phyloP scores from a whole-genome alignment of 2,113 vertebrate species.

The Todiramphus saurophagus region DNA sequence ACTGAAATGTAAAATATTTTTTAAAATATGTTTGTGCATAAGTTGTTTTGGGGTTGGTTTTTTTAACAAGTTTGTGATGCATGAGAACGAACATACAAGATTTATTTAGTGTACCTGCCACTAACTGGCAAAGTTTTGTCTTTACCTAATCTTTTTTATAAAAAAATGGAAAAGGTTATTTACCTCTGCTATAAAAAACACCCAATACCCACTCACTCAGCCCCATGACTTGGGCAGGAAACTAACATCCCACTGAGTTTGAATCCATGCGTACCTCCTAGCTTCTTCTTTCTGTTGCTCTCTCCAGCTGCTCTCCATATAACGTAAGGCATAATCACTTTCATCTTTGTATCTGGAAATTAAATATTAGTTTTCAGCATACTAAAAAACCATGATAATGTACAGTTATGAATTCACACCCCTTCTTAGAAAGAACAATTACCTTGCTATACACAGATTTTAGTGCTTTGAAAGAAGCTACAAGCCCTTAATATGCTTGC shows the following conservation, averaged over 20 bases:
- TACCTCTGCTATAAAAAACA: neutral
- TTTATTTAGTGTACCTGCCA: neutral
- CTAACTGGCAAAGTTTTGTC: neutral
- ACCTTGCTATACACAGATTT: neutral
- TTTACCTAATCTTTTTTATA: neutral
- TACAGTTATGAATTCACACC: neutral
- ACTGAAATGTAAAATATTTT: neutral
- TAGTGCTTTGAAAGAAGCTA: neutral
- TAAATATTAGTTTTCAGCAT: neutral
- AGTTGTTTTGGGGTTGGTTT: neutral
- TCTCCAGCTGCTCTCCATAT: slow-evolving; percentile 98
- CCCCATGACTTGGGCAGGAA: neutral
- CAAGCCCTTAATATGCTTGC: neutral
- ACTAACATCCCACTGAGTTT: neutral
- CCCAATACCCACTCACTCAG: neutral
- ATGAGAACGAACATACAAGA: neutral
- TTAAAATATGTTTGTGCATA: neutral
- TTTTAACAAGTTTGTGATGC: neutral
- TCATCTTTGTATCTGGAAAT: slow-evolving; percentile 91
- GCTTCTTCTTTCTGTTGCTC: slow-evolving; percentile 97
- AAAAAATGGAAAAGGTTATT: neutral
- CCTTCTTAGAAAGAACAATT: neutral
- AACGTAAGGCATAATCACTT: slow-evolving; percentile 96
- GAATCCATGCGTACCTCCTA: slow-evolving; percentile 81
- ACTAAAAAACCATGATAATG: neutral